phyloP scores from a whole-genome alignment of 2,888 invertebrate genomes.

The Yponomeuta evonymella region DNA sequence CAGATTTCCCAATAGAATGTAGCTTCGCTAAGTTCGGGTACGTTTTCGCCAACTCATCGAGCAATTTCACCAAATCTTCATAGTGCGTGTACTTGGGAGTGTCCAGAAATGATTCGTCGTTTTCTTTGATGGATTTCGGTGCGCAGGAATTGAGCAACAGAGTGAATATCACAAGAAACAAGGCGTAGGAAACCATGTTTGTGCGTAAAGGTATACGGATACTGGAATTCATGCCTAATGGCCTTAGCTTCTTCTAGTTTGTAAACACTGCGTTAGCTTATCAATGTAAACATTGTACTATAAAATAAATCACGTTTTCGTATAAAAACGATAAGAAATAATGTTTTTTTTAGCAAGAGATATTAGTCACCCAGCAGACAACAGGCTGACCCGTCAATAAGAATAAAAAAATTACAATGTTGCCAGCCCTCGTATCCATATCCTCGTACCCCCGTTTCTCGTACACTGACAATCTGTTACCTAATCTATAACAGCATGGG shows the following conservation, averaged over 20 bases:
- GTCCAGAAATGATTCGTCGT: constrained; percentile 74
- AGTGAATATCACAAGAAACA: constrained; percentile 42
- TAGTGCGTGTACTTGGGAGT: constrained; percentile 81
- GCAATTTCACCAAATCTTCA: constrained; percentile 80
- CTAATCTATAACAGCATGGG: too few species aligned
- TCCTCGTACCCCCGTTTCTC: too few species aligned
- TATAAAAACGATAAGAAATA: constrained; percentile 8
- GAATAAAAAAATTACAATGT: too few species aligned
- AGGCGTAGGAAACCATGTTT: constrained; percentile 7
- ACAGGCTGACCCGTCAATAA: too few species aligned
- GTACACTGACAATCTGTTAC: too few species aligned
- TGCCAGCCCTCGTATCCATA: too few species aligned
- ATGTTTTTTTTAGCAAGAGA: too few species aligned
- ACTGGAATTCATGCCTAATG: background rate
- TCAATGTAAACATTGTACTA: constrained; percentile 37
- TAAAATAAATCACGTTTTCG: constrained; percentile 13
- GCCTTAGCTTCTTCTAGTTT: constrained; percentile 17
- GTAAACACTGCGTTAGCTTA: constrained; percentile 34
- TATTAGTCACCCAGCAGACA: too few species aligned
- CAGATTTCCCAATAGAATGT: constrained; percentile 88
- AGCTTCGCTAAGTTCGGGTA: constrained; percentile 83
- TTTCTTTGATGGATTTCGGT: constrained; percentile 48
- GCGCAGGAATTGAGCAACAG: constrained; percentile 48
- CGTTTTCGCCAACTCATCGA: constrained; percentile 76
- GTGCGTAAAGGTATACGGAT: background rate